Base-by-base conservation (phyloP, 2,113 vertebrate genomes). In the Grammomys dolichurus region DNA sequence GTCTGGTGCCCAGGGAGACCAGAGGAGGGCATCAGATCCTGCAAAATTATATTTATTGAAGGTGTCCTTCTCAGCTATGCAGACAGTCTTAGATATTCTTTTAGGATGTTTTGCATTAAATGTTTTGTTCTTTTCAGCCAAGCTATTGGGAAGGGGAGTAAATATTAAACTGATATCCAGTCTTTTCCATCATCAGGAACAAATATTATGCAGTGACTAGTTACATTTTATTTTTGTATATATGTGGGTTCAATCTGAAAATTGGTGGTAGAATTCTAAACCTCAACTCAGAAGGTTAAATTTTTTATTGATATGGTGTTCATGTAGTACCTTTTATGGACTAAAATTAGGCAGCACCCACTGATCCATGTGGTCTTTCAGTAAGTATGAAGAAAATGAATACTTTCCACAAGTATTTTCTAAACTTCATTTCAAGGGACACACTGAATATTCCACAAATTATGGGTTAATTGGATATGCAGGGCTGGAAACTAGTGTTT, bases 181-280 rank as follows among this genome's bases (percentile, higher is more conserved):
- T 93, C 8, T 76, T 85, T 94, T 82, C 67, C 1, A 26, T 76
- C 31, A 90, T 16, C 33, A 75, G 40, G 13, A 77, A 9, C 19
- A 91, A 81, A 72, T 95, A 69, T 46, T 88, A 77, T 67, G 19
- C 70, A 60, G 40, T 87, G 51, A 10, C n/a, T 84, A 69, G 63
- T 88, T 90, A 58, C 28, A 80, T 46, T 87, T 92, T 87, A 58
- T 84, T 96, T 96, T 95, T 90, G 76, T 92, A 56, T 75, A 95
- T 92, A 31, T 87, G 17, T 73, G 89, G 40, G 8, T 91, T 20
- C 20, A 89, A 16, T 91, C 73, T 96, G 22, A 24, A 95, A 76
- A 28, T 95, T 46, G 81, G 31, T 84, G 75, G 36, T 94, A 77
- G 48, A 92, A 13, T 75, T 94, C 22, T 87, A 65, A 43, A 73